Percentiles rank a stretch among this genome's conserved stretches.
Conservation (phyloP, 2,888 invertebrate genomes). For the Clanis bilineata region DNA sequence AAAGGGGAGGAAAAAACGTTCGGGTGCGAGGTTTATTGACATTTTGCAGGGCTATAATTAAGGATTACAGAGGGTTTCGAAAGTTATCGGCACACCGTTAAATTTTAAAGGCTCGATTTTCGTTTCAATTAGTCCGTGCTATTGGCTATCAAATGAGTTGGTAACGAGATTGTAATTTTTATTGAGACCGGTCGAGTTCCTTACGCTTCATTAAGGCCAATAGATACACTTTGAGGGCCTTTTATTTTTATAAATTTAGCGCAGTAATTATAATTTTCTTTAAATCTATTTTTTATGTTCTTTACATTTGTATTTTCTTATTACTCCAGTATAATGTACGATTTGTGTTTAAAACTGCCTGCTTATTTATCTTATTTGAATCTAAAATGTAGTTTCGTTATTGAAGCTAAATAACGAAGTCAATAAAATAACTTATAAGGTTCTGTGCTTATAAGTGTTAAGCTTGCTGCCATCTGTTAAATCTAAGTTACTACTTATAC, state of each 20-base stretch:
- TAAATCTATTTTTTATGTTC: background rate
- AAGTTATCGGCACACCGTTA: constrained; percentile 67
- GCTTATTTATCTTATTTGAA: no score
- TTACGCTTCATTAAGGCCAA: constrained; percentile 14
- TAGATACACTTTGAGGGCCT: constrained; percentile 18
- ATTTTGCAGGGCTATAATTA: constrained; percentile 75
- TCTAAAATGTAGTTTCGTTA: no score
- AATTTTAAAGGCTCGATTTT: constrained; percentile 65
- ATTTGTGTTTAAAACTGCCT: no score
- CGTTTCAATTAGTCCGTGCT: constrained; percentile 55
- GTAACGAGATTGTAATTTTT: constrained; percentile 39
- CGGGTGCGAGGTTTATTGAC: constrained; percentile 76
- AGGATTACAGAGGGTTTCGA: constrained; percentile 62
- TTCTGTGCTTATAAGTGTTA: background rate
- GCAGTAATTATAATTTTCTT: background rate
- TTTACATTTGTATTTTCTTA: background rate
- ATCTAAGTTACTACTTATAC: background rate
- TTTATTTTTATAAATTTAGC: background rate
- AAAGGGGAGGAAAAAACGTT: constrained; percentile 71
- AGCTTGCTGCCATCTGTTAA: background rate
- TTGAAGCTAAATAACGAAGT: no score
- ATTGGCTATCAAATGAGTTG: constrained; percentile 47
- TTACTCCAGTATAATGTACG: no score
- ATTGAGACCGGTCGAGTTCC: constrained; percentile 33
- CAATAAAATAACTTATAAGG: background rate